phyloP scores from a whole-genome alignment of 1,140 invertebrate species.

The Penaeus japonicus region DNA sequence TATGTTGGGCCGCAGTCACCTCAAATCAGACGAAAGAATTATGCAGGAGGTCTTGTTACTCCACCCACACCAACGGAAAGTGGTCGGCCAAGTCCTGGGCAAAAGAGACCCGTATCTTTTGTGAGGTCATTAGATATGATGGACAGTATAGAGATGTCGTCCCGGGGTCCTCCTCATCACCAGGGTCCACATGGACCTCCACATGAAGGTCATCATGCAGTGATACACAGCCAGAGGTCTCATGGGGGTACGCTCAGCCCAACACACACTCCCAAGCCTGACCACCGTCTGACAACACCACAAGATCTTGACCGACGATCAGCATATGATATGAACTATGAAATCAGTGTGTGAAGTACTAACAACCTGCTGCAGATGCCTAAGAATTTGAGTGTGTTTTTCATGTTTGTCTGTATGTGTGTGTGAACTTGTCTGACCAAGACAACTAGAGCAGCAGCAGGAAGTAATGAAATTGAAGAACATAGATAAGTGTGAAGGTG shows the following conservation, averaged over 20 bases:
- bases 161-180: constrained; percentile 23
- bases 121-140: constrained; percentile 90
- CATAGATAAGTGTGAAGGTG: constrained; percentile 22
- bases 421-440: constrained; percentile 18
- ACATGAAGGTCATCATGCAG: constrained; percentile 31
- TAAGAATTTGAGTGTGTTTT: constrained; percentile 34
- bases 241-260: constrained; percentile 50
- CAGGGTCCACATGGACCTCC: neutral
- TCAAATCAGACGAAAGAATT: constrained; percentile 60
- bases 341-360: constrained; percentile 53
- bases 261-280: constrained; percentile 45
- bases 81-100: constrained; percentile 59
- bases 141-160: constrained; percentile 66
- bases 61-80: constrained; percentile 57
- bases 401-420: constrained; percentile 23
- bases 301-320: constrained; percentile 49
- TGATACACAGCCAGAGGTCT: constrained; percentile 59
- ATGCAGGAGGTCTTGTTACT: constrained; percentile 49
- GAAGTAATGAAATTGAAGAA: neutral
- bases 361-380: neutral
- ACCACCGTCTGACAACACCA: constrained; percentile 37
- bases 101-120: constrained; percentile 86
- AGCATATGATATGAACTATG: constrained; percentile 53
- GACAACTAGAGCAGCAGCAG: constrained; percentile 31
- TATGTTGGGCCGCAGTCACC: constrained; percentile 62